phyloP scores from a whole-genome alignment of 2,113 vertebrate species.

The Xenopus laevis region DNA sequence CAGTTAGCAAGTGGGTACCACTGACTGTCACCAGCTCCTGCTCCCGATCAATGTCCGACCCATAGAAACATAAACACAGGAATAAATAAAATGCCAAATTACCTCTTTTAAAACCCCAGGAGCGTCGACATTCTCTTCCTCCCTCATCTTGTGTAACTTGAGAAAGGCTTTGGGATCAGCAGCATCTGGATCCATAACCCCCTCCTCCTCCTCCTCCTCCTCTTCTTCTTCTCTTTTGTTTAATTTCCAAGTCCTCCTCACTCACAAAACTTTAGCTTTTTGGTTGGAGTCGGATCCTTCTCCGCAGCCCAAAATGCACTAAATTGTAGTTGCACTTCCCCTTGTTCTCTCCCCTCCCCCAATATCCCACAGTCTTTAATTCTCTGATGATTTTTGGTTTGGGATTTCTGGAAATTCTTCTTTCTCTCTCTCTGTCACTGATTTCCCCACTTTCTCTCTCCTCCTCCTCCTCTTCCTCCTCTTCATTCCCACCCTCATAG shows the following conservation, averaged over 20 bases:
- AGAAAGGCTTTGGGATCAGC: constrained; percentile 2
- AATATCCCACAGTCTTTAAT: too few relatives aligned
- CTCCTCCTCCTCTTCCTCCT: neutral
- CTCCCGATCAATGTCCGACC: too few relatives aligned
- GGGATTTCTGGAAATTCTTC: too few relatives aligned
- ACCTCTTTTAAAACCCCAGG: constrained; percentile 24
- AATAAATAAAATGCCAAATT: neutral
- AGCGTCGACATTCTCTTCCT: constrained; percentile 36
- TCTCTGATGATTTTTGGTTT: too few relatives aligned
- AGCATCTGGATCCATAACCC: constrained; percentile 44
- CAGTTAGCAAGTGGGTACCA: too few relatives aligned
- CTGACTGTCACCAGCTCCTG: too few relatives aligned
- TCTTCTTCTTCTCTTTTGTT: too few relatives aligned
- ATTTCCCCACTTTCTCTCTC: neutral
- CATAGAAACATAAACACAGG: too few relatives aligned
- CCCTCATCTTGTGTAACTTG: constrained; percentile 42
- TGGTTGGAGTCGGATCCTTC: too few relatives aligned
- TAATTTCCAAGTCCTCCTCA: too few relatives aligned
- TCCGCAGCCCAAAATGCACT: too few relatives aligned
- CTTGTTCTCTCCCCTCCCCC: constrained; percentile 48
- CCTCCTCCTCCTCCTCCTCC: constrained; percentile 24
- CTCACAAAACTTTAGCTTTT: too few relatives aligned
- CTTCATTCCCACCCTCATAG: neutral
- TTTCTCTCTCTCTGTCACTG: neutral
- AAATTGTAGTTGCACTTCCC: constrained; percentile 13